These are phyloP conservation scores for Pseudocheirus occidentalis DNA, from an alignment of 2,797 vertebrate species.

Conservation along the genomic window DNA sequence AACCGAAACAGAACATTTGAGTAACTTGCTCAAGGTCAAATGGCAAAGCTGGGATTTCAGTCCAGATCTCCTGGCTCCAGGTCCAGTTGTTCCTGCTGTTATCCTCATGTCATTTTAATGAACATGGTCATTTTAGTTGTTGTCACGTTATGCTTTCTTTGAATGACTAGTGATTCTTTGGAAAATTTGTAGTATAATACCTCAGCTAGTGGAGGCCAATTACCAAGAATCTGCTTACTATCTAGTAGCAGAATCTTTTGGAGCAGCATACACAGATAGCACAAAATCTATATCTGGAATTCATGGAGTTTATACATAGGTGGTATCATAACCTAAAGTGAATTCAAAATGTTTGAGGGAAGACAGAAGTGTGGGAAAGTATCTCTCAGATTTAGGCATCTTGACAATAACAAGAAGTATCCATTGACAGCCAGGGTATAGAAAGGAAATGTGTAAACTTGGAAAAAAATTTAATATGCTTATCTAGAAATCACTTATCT, in stretches of 20 bases:
- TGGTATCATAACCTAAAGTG: not conserved
- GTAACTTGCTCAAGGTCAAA: not conserved
- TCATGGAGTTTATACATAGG: not conserved
- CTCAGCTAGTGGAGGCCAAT: not conserved
- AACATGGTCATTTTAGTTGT: not conserved
- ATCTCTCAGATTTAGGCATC: not conserved
- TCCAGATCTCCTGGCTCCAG: not conserved
- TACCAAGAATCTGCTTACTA: not conserved
- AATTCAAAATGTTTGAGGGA: not conserved
- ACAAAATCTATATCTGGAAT: not conserved
- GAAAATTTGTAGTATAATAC: not conserved
- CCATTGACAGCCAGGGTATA: not conserved
- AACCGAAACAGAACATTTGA: not conserved
- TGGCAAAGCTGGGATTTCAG: not conserved
- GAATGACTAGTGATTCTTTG: not conserved
- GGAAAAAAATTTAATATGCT: not conserved
- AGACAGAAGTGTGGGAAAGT: not conserved
- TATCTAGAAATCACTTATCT: not conserved
- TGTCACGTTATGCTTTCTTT: not conserved
- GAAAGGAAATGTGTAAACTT: not conserved
- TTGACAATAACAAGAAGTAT: not conserved
- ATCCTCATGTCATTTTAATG: not conserved
- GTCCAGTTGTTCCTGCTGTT: not conserved
- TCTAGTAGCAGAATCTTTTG: not conserved
- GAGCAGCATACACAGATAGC: not conserved